Percentiles rank a stretch among this genome's conserved stretches.
These are phyloP conservation scores for Deilephila porcellus DNA, from an alignment of 2,888 invertebrate genomes.

Conservation along the genomic window DNA sequence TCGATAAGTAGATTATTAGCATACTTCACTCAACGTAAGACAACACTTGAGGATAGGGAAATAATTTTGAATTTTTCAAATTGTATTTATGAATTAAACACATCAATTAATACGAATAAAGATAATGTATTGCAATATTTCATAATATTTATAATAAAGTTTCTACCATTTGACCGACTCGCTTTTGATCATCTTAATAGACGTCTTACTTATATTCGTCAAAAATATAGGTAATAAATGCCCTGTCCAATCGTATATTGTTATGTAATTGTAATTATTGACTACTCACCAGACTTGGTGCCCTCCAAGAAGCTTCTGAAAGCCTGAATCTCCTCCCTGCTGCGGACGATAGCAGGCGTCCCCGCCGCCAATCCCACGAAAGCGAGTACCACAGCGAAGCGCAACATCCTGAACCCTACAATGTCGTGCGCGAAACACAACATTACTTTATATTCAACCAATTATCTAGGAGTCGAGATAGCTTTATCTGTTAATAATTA, in stretches of 20 bases:
- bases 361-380: constrained; percentile 55
- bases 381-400: constrained; percentile 50
- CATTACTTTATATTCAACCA: constrained; percentile 43
- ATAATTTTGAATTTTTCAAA: too few species aligned
- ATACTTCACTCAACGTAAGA: too few species aligned
- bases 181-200: too few species aligned
- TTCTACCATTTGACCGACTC: too few species aligned
- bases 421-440: background rate
- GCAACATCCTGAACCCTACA: constrained; percentile 54
- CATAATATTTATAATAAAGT: too few species aligned
- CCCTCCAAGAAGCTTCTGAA: constrained; percentile 69
- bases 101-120: too few species aligned
- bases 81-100: too few species aligned
- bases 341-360: constrained; percentile 60
- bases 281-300: constrained; percentile 60
- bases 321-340: constrained; percentile 64
- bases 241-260: background rate
- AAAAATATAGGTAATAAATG: background rate
- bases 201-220: too few species aligned
- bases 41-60: too few species aligned
- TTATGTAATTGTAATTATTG: background rate
- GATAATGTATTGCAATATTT: too few species aligned
- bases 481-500: constrained; percentile 46
- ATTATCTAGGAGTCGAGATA: constrained; percentile 37
- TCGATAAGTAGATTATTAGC: too few species aligned